Evolutionary conservation across 2,888 invertebrate species (phyloP), one percentile per base, ranked within the genome.

Genomic region (Pterobdella sp.): DNA sequence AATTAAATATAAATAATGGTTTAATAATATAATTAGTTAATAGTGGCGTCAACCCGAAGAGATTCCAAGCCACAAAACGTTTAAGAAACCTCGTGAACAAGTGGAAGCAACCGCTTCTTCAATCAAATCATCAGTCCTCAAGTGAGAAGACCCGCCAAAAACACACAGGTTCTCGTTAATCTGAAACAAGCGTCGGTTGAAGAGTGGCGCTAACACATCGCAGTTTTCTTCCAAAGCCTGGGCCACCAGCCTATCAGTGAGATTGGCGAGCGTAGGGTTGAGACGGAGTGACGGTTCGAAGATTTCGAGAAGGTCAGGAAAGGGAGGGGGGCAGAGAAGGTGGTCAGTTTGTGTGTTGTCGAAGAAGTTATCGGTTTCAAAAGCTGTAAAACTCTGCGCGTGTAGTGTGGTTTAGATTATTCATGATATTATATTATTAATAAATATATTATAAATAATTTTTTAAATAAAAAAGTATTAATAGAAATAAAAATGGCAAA

Each of bases 251-350:
- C 36, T 37, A 7, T 29, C 26, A 26, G 63, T 60, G 34, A 71
- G 10, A 35, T 71, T 71, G 32, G 31, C n/a, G 29, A 71, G 63
- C n/a, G n/a, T 26, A 2, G 71, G 71, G 26, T 56, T 56, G 32
- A 63, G 32, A n/a, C 63, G 34, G 10, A 71, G 60, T 34, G 63
- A 49, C 7, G 71, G 56, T 34, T 35, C 63, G 35, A 71, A 71
- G 31, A 71, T n/a, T 2, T 18, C 34, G 31, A 71, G 60, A 29
- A 71, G 63, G 37, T 71, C 71, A 1, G 71, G 71, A 32, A 71
- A 71, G 22, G 29, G 56, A 1, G 71, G 71, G 10, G 71, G 71
- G 1, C 35, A 34, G 34, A 26, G 29, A 56, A 71, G 29, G 63
- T n/a, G 36, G 42, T 68, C 29, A 7, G n/a, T 1, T 26, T 26